Evolutionary conservation across 2,113 vertebrate genomes (phyloP), one percentile per base, ranked within the genome.

Genomic region (Nothobranchius kuhntae): DNA sequence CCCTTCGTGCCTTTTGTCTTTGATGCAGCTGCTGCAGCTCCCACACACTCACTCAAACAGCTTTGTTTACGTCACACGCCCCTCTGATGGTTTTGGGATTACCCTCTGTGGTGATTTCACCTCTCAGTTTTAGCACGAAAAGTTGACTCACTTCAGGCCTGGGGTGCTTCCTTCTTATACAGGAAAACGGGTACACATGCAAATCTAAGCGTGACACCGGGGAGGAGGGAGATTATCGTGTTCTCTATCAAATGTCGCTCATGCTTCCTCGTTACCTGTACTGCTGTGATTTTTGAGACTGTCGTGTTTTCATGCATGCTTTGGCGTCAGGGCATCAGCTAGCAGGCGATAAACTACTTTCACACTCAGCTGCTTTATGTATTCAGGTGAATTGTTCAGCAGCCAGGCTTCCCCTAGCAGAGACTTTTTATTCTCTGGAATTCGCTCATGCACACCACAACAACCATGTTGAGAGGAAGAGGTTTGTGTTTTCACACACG

Each of bases 391-490:
- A 51, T 35, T 26, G 7, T 12, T 13, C 1, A 63, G 38, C 56
- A 65, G 57, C 53, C 56, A 1, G 14, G 30, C 9, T 3, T 11
- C 24, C 15, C 7, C 9, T 7, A 55, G 36, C 7, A 4, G 24
- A 61, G 30, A 30, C 30, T 30, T 1, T 59, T 71, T 9, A 12
- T 86, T 84, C 75, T 73, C 48, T 84, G 81, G 80, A 87, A 89
- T 79, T 60, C 35, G 1, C 66, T 64, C 62, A 66, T 26, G 21
- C 15, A 64, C 30, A 13, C 58, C 30, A 26, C 48, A 6, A 26
- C 53, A 51, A 72, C 62, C 82, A 75, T 81, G 54, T 81, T 82
- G 53, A 17, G 2, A 5, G 77, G 85, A 89, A 88, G 65, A 61
- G 15, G 51, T 58, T 8, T 46, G 51, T 62, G 42, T 17, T 66